These are phyloP conservation scores for Bubo bubo DNA, from an alignment of 2,113 vertebrate species.

Conservation along the genomic window DNA sequence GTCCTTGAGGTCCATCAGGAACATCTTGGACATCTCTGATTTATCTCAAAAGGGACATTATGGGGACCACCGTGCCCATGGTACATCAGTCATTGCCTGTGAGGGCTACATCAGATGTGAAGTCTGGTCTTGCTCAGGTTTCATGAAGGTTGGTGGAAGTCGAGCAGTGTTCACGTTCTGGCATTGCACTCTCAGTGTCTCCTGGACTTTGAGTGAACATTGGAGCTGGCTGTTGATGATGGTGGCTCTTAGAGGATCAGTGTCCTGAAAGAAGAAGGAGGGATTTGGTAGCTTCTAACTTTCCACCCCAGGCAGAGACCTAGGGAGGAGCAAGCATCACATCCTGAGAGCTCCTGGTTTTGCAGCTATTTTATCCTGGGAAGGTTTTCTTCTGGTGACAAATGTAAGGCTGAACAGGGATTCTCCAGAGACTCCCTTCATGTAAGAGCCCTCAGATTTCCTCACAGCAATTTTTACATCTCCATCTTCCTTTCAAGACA, in stretches of 20 bases:
- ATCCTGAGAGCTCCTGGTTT: not conserved
- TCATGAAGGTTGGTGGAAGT: not conserved
- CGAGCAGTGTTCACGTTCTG: rapidly evolving
- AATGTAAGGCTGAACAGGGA: not conserved
- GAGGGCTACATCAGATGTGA: not conserved
- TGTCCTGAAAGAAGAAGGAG: not conserved
- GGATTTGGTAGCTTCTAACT: not conserved
- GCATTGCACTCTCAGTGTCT: not conserved
- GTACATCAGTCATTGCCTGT: not conserved
- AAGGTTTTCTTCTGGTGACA: not conserved
- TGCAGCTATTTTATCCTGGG: not conserved
- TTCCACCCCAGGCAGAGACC: not conserved
- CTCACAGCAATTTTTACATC: not conserved
- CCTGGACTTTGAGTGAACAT: not conserved
- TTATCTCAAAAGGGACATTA: not conserved
- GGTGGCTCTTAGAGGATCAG: not conserved
- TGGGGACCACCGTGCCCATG: rapidly evolving
- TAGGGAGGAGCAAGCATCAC: not conserved
- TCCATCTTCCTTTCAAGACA: not conserved
- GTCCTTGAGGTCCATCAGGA: not conserved
- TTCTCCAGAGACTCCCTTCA: not conserved
- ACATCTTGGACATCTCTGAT: not conserved
- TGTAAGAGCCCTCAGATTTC: not conserved
- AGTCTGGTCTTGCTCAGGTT: not conserved
- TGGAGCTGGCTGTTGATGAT: not conserved